Evolutionary conservation across 1,140 invertebrate species (phyloP).

Genomic region (Paralvinella palmiformis): DNA sequence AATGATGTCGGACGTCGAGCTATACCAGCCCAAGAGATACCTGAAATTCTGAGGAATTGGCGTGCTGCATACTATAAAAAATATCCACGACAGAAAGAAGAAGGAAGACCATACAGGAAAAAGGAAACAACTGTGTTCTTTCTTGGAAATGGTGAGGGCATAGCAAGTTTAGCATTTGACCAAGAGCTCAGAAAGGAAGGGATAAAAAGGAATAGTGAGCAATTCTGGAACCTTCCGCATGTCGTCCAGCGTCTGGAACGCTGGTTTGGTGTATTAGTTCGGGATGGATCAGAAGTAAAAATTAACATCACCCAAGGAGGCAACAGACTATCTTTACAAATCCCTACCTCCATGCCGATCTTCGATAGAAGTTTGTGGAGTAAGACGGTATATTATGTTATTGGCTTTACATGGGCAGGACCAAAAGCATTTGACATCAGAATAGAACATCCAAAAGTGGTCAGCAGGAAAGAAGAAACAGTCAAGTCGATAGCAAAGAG

Average conservation of each 20-base stretch:
- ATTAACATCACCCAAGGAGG: slow-evolving; percentile 10
- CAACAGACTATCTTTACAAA: slow-evolving; percentile 7
- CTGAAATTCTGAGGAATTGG: slow-evolving; percentile 2
- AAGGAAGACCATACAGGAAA: slow-evolving; percentile 18
- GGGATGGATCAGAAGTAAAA: slow-evolving; percentile 17
- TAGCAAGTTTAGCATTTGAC: neutral
- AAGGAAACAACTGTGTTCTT: slow-evolving; percentile 24
- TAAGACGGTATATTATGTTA: slow-evolving; percentile 21
- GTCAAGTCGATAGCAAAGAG: too few species aligned
- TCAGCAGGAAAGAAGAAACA: too few species aligned
- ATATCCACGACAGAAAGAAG: slow-evolving; percentile 19
- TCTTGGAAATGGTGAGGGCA: slow-evolving; percentile 18
- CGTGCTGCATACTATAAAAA: slow-evolving; percentile 9
- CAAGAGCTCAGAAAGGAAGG: neutral
- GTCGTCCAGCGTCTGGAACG: slow-evolving; percentile 13
- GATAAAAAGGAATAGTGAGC: slow-evolving; percentile 8
- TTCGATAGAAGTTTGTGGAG: slow-evolving; percentile 16
- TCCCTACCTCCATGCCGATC: slow-evolving; percentile 21
- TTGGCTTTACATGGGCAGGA: slow-evolving; percentile 26
- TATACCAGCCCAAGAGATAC: neutral
- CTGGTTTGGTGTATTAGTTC: slow-evolving; percentile 7
- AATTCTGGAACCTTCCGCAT: slow-evolving; percentile 12
- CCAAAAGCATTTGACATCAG: slow-evolving; percentile 25
- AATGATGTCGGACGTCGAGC: neutral
- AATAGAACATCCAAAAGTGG: slow-evolving; percentile 11